Evolutionary conservation across 2,888 invertebrate species (phyloP), one percentile per base, ranked within the genome.

Genomic region (Morinoia aosen): DNA sequence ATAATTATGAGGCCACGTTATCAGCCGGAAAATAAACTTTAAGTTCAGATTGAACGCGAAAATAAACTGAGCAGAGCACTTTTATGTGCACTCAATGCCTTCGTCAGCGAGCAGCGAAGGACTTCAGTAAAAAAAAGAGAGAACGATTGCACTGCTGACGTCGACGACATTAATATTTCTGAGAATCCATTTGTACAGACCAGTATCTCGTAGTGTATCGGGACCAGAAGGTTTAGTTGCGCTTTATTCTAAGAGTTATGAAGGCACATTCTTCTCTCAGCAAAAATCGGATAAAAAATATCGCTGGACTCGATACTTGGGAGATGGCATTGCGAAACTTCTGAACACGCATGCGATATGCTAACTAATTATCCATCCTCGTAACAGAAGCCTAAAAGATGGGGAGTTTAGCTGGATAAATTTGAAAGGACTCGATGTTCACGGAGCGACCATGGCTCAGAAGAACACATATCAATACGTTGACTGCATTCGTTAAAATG

Each of bases 91-190:
- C 33, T 76, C 25, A 76, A 76, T 76, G 76, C 76, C 25, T 76
- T 76, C 76, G 76, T 33, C 76, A 76, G 76, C 33, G 25, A 16
- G 25, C 8, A 16, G 76, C 76, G 76, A 76, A 76, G 76, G 76
- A 76, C 76, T 76, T 76, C 76, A 76, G 33, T 76, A 76, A 76
- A 76, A 76, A 76, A 76, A 76, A 33, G 25, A 33, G 76, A 76
- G 76, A 76, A 76, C 76, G 76, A 76, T 33, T 76, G 33, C 76
- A 12, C 76, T 76, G 76, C 76, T 76, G 76, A 76, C 76, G 76
- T 76, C 25, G 76, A 76, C 76, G 76, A 76, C 76, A 76, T 76
- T 76, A 76, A 76, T 76, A 76, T 76, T 76, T 76, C 76, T 76
- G 76, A 76, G 76, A 76, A 76, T 76, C 33, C 76, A 76, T 76